phyloP scores from a whole-genome alignment of 2,113 vertebrate genomes.

The Phyllopteryx taeniolatus region DNA sequence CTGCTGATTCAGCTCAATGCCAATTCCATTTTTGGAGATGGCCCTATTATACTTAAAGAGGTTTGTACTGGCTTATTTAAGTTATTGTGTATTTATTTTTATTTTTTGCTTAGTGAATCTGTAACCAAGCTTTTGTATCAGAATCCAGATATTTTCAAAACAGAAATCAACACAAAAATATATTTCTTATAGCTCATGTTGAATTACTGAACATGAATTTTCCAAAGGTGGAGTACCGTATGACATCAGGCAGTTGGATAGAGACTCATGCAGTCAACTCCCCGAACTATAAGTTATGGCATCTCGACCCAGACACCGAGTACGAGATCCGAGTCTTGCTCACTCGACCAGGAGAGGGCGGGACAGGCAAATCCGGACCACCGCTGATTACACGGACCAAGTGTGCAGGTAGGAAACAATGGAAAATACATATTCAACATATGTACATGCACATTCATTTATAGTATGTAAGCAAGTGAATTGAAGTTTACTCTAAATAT shows the following conservation, averaged over 20 bases:
- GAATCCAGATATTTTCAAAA: background rate
- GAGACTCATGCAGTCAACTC: slow-evolving; percentile 97
- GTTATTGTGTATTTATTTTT: background rate
- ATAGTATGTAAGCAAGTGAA: too few relatives aligned
- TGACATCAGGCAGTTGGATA: slow-evolving; percentile 94
- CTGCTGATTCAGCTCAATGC: slow-evolving; percentile 96
- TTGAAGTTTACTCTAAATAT: too few relatives aligned
- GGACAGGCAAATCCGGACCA: slow-evolving; percentile 89
- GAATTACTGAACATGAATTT: background rate
- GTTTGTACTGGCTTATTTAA: slow-evolving; percentile 21
- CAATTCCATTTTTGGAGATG: slow-evolving; percentile 97
- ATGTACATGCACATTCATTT: too few relatives aligned
- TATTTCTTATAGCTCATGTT: background rate
- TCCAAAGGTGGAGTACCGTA: slow-evolving; percentile 86
- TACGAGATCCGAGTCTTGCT: slow-evolving; percentile 95
- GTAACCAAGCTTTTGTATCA: background rate
- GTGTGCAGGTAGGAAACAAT: slow-evolving; percentile 84
- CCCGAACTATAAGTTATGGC: slow-evolving; percentile 95
- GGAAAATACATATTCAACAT: background rate
- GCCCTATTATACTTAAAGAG: slow-evolving; percentile 95
- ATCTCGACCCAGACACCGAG: slow-evolving; percentile 94
- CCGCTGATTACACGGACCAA: slow-evolving; percentile 94
- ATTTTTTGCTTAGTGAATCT: background rate
- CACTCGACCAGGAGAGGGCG: slow-evolving; percentile 92
- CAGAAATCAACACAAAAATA: background rate